These are phyloP conservation scores for Tinea semifulvella DNA, from an alignment of 2,888 invertebrate species.

Conservation along the genomic window DNA sequence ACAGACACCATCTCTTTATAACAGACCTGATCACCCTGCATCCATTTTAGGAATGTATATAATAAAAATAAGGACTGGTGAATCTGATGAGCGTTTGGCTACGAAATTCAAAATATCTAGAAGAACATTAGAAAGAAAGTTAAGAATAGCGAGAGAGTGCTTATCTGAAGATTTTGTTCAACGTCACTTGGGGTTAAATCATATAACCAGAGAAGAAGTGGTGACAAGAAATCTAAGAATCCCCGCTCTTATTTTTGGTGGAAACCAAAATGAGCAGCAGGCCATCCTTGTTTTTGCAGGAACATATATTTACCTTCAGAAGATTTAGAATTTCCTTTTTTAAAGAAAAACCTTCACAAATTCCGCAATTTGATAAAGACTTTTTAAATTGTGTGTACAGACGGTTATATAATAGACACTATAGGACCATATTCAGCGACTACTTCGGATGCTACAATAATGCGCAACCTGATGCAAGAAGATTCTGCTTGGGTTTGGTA, in stretches of 20 bases:
- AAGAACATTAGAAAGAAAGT: slow-evolving; percentile 65
- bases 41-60: too few species aligned
- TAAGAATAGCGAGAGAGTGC: slow-evolving; percentile 25
- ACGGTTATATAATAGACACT: slow-evolving; percentile 22
- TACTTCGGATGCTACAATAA: slow-evolving; percentile 19
- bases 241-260: slow-evolving; percentile 15
- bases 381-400: slow-evolving; percentile 21
- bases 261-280: slow-evolving; percentile 13
- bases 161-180: slow-evolving; percentile 18
- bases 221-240: slow-evolving; percentile 17
- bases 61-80: too few species aligned
- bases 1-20: too few species aligned
- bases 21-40: too few species aligned
- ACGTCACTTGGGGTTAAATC: slow-evolving; percentile 18
- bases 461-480: slow-evolving; percentile 13
- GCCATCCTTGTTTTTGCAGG: too few species aligned
- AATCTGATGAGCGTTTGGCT: too few species aligned
- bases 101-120: slow-evolving; percentile 4
- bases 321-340: slow-evolving; percentile 19
- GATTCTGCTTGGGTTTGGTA: slow-evolving; percentile 12
- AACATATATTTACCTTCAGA: slow-evolving; percentile 17
- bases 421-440: slow-evolving; percentile 22
- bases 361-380: slow-evolving; percentile 23
- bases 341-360: slow-evolving; percentile 22
- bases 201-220: slow-evolving; percentile 18